Conservation (phyloP, 2,113 vertebrate genomes). For the Lipophrys pholis region DNA sequence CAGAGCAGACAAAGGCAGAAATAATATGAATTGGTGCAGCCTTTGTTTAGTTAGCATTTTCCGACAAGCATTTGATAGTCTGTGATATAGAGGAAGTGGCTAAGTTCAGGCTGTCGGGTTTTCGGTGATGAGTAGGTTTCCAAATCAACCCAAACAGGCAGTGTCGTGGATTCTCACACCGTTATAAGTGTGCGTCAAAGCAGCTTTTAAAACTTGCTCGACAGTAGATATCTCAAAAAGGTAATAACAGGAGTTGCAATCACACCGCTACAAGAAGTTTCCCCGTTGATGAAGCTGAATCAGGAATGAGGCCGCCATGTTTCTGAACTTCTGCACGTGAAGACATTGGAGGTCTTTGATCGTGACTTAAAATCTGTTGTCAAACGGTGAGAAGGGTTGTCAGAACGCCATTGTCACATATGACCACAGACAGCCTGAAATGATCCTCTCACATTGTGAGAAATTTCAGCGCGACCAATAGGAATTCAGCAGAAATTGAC, state of each 20-base stretch:
- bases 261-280: neutral
- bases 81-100: constrained; percentile 33
- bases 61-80: constrained; percentile 39
- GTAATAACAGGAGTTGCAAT: neutral
- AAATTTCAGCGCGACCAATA: no score
- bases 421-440: no score
- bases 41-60: constrained; percentile 56
- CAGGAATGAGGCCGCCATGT: no score
- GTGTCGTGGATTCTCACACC: neutral
- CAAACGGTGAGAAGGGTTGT: no score
- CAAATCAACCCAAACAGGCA: constrained; percentile 20
- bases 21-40: constrained; percentile 43
- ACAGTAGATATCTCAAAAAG: constrained; percentile 3
- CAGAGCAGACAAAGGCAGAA: constrained; percentile 49
- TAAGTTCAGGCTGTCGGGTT: constrained; percentile 9
- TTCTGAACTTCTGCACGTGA: no score
- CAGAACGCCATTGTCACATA: no score
- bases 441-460: no score
- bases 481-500: no score
- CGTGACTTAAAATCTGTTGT: no score
- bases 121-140: constrained; percentile 20
- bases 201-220: neutral
- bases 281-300: no score
- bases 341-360: no score
- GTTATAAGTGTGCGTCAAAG: neutral